Evolutionary conservation across 2,888 invertebrate genomes (phyloP).

Genomic region (Julus scanicus): DNA sequence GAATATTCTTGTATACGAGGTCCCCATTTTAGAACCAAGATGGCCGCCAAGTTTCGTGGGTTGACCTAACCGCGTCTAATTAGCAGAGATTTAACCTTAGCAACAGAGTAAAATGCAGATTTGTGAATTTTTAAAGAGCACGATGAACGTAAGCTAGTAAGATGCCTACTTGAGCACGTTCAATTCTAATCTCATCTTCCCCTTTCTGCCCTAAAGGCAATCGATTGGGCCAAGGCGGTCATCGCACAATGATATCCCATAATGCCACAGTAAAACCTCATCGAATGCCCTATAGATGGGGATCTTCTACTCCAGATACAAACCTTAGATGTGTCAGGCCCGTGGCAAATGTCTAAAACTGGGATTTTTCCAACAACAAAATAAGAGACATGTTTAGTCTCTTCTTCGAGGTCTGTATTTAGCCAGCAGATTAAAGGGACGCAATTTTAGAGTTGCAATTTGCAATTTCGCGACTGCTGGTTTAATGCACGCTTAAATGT

Average conservation of each 20-base stretch:
- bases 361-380: not conserved
- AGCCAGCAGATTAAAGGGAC: not conserved
- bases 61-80: not conserved
- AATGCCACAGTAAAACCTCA: not conserved
- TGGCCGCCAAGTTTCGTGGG: not conserved
- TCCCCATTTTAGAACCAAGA: no score
- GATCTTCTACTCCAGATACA: not conserved
- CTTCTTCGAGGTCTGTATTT: not conserved
- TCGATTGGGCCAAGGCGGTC: not conserved
- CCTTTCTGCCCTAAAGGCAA: not conserved
- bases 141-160: not conserved
- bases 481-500: not conserved
- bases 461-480: not conserved
- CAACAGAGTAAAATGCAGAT: not conserved
- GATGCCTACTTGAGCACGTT: not conserved
- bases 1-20: no score
- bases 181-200: not conserved
- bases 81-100: slow-evolving; percentile 19
- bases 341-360: not conserved
- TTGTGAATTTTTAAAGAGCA: not conserved
- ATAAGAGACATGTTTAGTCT: no score
- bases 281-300: no score
- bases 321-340: not conserved
- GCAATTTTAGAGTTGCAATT: not conserved
- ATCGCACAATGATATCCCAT: not conserved